phyloP scores from a whole-genome alignment of 2,888 invertebrate genomes.

The Ditula angustiorana region DNA sequence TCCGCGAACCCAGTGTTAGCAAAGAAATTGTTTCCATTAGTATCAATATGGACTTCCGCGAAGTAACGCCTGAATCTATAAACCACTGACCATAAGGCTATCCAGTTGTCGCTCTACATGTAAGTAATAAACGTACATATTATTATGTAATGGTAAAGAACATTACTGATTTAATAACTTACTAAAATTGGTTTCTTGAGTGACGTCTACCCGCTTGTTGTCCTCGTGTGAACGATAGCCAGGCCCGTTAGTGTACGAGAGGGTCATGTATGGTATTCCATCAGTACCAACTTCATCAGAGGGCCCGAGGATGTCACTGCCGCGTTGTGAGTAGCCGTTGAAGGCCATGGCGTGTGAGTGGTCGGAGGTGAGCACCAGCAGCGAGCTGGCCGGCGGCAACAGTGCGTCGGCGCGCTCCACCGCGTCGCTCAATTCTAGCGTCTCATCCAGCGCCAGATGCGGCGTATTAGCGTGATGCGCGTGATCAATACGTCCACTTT shows the following conservation, averaged over 20 bases:
- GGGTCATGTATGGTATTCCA: slow-evolving; percentile 84
- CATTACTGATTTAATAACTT: not conserved
- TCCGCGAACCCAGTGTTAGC: no score
- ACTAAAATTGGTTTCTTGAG: slow-evolving; percentile 47
- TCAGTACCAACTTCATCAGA: slow-evolving; percentile 76
- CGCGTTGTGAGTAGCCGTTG: slow-evolving; percentile 88
- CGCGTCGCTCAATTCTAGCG: slow-evolving; percentile 87
- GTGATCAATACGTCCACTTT: slow-evolving; percentile 88
- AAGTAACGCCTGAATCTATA: no score
- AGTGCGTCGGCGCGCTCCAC: slow-evolving; percentile 75
- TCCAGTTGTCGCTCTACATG: no score
- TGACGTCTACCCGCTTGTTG: slow-evolving; percentile 77
- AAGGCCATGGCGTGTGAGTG: slow-evolving; percentile 90
- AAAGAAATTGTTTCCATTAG: no score
- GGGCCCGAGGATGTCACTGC: slow-evolving; percentile 68
- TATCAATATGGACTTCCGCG: no score
- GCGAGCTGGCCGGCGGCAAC: slow-evolving; percentile 86
- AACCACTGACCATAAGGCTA: no score
- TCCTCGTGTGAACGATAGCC: slow-evolving; percentile 73
- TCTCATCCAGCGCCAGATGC: slow-evolving; percentile 88
- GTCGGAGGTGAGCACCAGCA: slow-evolving; percentile 92
- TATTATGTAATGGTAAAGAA: no score
- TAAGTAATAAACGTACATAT: no score
- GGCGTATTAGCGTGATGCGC: slow-evolving; percentile 88
- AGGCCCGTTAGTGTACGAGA: slow-evolving; percentile 88